Percentiles rank a stretch among this genome's conserved stretches.
Conservation (phyloP, 2,888 invertebrate species). For the Drosophila percnosoma region DNA sequence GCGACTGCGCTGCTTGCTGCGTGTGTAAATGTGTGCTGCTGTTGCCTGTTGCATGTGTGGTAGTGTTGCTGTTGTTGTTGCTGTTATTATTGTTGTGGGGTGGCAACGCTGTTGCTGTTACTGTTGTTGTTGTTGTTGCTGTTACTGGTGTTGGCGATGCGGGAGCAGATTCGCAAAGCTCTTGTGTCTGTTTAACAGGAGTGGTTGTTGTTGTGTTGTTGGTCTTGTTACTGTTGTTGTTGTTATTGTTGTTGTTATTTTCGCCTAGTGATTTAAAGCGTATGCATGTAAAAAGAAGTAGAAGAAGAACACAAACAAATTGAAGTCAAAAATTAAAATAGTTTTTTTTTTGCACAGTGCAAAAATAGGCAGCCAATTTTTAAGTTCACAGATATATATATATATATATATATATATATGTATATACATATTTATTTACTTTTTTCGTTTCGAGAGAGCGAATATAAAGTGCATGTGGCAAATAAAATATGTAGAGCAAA, state of each 20-base stretch:
- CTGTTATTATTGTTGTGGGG: constrained; percentile 28
- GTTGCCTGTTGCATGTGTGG: constrained; percentile 52
- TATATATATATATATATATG: constrained; percentile 8
- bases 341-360: constrained; percentile 36
- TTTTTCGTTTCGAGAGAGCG: constrained; percentile 35
- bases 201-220: constrained; percentile 68
- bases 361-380: constrained; percentile 69
- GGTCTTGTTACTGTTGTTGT: constrained; percentile 57
- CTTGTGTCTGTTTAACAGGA: constrained; percentile 73
- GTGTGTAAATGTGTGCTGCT: constrained; percentile 49
- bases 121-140: constrained; percentile 29
- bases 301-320: constrained; percentile 78
- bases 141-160: constrained; percentile 54
- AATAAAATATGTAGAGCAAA: constrained; percentile 51
- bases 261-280: constrained; percentile 78
- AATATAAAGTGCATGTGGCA: constrained; percentile 62
- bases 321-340: constrained; percentile 76
- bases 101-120: constrained; percentile 20
- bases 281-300: constrained; percentile 75
- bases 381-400: constrained; percentile 6
- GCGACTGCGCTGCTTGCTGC: constrained; percentile 44
- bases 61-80: constrained; percentile 24
- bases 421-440: constrained; percentile 12
- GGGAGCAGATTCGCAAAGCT: constrained; percentile 61
- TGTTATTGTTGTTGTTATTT: constrained; percentile 70